A percentile compares a stretch with the other conserved stretches of the same genome.
Evolutionary conservation across 2,797 vertebrate species (phyloP).

Genomic region (Alca torda): DNA sequence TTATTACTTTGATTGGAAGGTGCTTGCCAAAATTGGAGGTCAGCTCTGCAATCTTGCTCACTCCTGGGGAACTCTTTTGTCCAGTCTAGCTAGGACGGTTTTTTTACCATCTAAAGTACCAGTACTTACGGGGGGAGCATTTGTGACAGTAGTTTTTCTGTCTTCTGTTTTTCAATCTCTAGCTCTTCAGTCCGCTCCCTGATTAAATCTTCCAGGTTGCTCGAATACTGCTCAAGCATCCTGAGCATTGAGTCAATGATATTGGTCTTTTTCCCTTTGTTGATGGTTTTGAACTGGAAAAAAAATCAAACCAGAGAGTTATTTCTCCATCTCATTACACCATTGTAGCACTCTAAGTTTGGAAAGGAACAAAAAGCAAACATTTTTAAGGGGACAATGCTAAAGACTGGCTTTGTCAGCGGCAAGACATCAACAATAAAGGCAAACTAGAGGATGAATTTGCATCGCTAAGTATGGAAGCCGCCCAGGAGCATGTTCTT

Average conservation of each 20-base stretch:
- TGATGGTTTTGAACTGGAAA: constrained; percentile 90
- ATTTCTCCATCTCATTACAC: background rate
- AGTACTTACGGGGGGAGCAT: constrained; percentile 88
- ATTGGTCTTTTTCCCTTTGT: constrained; percentile 91
- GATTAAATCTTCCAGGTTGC: constrained; percentile 91
- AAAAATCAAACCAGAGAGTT: constrained; percentile 40
- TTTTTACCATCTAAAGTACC: background rate
- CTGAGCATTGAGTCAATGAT: constrained; percentile 93
- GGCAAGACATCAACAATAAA: background rate
- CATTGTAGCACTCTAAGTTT: background rate
- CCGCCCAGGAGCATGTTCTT: background rate
- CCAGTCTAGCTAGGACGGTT: background rate
- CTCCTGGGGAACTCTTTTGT: background rate
- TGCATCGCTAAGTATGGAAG: background rate
- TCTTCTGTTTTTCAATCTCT: constrained; percentile 94
- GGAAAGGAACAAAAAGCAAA: background rate
- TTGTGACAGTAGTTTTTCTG: constrained; percentile 89
- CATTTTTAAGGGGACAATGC: background rate
- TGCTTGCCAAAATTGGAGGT: background rate
- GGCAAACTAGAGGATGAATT: background rate
- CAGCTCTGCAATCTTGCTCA: background rate
- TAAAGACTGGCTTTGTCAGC: background rate
- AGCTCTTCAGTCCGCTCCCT: constrained; percentile 88
- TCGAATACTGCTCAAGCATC: constrained; percentile 94
- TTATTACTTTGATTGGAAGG: background rate